Evolutionary conservation across 2,113 vertebrate species (phyloP).

Genomic region (Neolamprologus devosi): DNA sequence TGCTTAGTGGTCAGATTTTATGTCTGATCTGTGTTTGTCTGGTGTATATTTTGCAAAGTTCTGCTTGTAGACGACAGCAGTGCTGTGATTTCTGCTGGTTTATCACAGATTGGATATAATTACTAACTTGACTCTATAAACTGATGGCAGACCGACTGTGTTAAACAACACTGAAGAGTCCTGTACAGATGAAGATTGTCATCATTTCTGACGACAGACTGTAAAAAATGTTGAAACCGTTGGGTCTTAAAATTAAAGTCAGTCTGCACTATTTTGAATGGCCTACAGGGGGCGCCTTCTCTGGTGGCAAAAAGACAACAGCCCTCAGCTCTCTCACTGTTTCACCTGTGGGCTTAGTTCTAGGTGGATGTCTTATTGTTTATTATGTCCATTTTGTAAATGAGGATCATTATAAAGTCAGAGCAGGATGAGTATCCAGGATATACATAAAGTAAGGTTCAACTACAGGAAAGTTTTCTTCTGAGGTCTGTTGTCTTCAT

Average conservation of each 20-base stretch:
- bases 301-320: neutral
- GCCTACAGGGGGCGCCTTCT: neutral
- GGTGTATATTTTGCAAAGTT: neutral
- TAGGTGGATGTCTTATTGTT: neutral
- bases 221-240: neutral
- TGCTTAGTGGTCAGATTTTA: neutral
- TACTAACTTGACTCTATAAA: neutral
- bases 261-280: neutral
- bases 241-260: neutral
- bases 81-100: neutral
- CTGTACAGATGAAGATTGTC: neutral
- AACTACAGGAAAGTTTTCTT: neutral
- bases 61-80: neutral
- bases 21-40: neutral
- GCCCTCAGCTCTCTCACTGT: neutral
- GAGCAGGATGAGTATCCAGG: neutral
- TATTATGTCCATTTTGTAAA: rapidly evolving
- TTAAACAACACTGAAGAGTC: neutral
- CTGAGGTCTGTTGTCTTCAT: neutral
- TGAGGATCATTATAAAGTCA: neutral
- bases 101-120: neutral
- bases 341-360: neutral
- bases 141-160: neutral
- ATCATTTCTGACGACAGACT: neutral
- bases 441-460: neutral